Conservation (phyloP, 35 echinoderm and acorn worm genomes). For the Ophiothrix spiculata region DNA sequence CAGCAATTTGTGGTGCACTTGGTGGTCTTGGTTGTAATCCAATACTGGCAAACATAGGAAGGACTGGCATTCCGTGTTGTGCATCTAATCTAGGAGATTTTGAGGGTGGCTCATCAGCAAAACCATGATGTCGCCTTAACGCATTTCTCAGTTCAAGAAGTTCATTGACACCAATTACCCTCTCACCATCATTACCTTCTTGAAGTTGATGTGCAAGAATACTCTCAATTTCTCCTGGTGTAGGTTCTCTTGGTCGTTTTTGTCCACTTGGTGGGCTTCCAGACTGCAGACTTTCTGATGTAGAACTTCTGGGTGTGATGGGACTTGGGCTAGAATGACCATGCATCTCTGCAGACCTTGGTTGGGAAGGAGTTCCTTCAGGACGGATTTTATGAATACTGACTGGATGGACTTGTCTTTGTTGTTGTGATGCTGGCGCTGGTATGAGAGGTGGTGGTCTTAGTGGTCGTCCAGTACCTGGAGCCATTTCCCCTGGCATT, state of each 20-base stretch:
- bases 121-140: background rate
- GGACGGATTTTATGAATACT: conserved; percentile 12
- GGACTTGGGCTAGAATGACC: background rate
- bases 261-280: background rate
- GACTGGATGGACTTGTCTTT: background rate
- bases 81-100: background rate
- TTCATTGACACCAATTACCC: background rate
- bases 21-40: background rate
- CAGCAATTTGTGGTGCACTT: background rate
- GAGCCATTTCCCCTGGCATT: background rate
- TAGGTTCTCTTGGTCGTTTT: background rate
- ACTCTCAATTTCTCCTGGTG: background rate
- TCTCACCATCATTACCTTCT: background rate
- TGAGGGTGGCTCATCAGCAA: background rate
- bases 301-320: background rate
- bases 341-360: background rate
- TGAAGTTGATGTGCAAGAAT: background rate
- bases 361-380: background rate
- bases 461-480: background rate
- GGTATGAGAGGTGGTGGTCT: background rate
- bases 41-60: background rate
- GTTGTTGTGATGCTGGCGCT: background rate
- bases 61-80: background rate
- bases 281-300: background rate
- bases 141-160: background rate